A percentile compares a stretch with the other conserved stretches of the same genome.
Conservation (phyloP, 2,888 invertebrate species). For the Pristionchus japonicus region DNA sequence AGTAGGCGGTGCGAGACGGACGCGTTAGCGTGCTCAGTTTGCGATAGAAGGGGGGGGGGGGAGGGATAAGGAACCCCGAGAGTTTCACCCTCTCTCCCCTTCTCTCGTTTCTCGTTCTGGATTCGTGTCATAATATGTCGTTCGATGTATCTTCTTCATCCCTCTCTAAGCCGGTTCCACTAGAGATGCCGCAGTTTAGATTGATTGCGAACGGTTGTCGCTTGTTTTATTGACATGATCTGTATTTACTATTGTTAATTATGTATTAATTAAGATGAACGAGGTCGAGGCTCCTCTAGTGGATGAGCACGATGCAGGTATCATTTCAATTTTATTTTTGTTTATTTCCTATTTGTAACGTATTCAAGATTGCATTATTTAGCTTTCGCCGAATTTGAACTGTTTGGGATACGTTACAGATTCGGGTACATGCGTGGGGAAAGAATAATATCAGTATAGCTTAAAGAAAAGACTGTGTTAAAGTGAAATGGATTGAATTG, state of each 20-base stretch:
- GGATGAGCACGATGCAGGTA: conserved; percentile 28
- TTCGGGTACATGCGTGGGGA: too few species aligned
- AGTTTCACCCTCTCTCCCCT: neutral
- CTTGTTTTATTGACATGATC: neutral
- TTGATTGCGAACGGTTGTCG: neutral
- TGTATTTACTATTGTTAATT: neutral
- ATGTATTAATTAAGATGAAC: neutral
- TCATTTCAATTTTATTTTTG: neutral
- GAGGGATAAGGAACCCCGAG: neutral
- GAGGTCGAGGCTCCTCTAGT: neutral
- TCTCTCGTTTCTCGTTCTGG: conserved; percentile 8
- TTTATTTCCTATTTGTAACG: neutral
- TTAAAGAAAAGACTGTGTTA: neutral
- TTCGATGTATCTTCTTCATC: neutral
- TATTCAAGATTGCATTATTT: too few species aligned
- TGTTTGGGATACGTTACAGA: neutral
- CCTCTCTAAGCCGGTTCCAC: neutral
- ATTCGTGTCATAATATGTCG: conserved; percentile 30
- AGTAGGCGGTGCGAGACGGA: neutral
- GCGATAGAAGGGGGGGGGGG: neutral
- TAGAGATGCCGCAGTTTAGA: neutral
- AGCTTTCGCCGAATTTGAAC: neutral
- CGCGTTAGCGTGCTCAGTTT: conserved; percentile 5
- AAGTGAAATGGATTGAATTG: neutral
- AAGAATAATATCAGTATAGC: too few species aligned